A percentile compares a stretch with the other conserved stretches of the same genome.
Evolutionary conservation across 2,888 invertebrate species (phyloP).

Genomic region (Sarcophaga subvicina): DNA sequence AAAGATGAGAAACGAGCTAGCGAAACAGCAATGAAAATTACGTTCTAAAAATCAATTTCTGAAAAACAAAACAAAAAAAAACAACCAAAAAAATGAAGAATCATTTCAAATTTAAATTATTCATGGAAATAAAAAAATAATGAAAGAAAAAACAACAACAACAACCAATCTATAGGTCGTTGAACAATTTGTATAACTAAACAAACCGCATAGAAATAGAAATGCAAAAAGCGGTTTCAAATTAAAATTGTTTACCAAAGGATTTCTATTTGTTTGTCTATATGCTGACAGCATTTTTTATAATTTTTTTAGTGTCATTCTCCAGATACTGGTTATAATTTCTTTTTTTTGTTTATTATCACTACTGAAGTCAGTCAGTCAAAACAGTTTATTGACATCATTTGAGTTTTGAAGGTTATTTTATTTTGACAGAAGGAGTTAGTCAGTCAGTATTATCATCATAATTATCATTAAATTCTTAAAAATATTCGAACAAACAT

Average conservation of each 20-base stretch:
- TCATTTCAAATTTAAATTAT: conserved; percentile 13
- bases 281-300: too few species aligned
- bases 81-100: background rate
- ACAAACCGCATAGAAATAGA: background rate
- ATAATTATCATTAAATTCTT: too few species aligned
- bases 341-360: too few species aligned
- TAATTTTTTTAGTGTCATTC: too few species aligned
- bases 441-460: too few species aligned
- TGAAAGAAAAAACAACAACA: background rate
- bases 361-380: too few species aligned
- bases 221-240: conserved; percentile 7
- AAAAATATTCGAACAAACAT: too few species aligned
- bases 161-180: conserved; percentile 28
- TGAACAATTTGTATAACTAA: conserved; percentile 38
- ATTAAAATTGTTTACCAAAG: conserved; percentile 4
- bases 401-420: too few species aligned
- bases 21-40: background rate
- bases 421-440: too few species aligned
- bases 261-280: too few species aligned
- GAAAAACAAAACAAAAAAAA: background rate
- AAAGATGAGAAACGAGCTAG: background rate
- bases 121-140: background rate
- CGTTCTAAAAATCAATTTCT: background rate
- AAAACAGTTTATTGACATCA: too few species aligned
- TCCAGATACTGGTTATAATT: too few species aligned